phyloP scores from a whole-genome alignment of 1,140 invertebrate species.

The Argopecten irradians region DNA sequence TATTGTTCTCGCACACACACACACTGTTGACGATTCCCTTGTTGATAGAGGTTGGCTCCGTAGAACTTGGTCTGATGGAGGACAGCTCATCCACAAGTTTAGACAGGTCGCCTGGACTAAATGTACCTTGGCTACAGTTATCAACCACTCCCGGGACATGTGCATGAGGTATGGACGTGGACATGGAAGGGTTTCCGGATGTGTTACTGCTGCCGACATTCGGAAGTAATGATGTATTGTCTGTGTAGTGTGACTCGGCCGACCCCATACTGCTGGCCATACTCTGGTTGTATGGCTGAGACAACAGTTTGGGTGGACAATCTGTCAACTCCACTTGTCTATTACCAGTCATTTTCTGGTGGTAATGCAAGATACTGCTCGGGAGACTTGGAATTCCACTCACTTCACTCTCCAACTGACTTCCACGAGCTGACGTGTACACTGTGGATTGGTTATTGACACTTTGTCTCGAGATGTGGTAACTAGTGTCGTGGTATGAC shows the following conservation, averaged over 20 bases:
- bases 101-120: slow-evolving; percentile 44
- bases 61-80: slow-evolving; percentile 41
- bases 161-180: slow-evolving; percentile 9
- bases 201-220: slow-evolving; percentile 58
- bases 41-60: slow-evolving; percentile 36
- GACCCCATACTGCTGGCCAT: slow-evolving; percentile 44
- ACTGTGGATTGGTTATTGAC: background rate
- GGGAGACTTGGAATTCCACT: slow-evolving; percentile 52
- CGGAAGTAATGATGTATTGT: slow-evolving; percentile 56
- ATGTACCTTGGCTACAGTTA: background rate
- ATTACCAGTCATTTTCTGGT: slow-evolving; percentile 44
- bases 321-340: slow-evolving; percentile 41
- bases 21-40: slow-evolving; percentile 42
- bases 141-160: background rate
- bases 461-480: slow-evolving; percentile 30
- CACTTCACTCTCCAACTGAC: slow-evolving; percentile 39
- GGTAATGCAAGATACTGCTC: slow-evolving; percentile 56
- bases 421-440: slow-evolving; percentile 2
- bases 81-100: slow-evolving; percentile 47
- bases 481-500: slow-evolving; percentile 35
- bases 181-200: slow-evolving; percentile 44
- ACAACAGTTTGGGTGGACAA: slow-evolving; percentile 31
- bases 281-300: slow-evolving; percentile 26
- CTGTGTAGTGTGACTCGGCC: slow-evolving; percentile 43
- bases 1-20: slow-evolving; percentile 33